These are phyloP conservation scores for Linepithema humile DNA, from an alignment of 1,140 invertebrate genomes.

Conservation along the genomic window DNA sequence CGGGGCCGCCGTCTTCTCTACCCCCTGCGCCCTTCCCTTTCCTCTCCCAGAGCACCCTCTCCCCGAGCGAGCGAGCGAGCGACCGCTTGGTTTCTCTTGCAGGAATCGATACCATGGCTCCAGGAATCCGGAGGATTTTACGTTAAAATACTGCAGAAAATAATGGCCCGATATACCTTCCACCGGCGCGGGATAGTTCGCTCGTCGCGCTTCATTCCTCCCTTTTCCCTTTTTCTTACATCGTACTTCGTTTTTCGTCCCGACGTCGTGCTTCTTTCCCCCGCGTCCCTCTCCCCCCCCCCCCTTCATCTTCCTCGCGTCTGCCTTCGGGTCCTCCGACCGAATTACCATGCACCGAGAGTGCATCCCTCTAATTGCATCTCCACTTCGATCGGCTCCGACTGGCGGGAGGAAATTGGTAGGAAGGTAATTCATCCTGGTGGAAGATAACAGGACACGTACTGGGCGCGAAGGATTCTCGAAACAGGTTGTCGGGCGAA, in stretches of 20 bases:
- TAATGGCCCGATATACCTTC: conserved; percentile 74
- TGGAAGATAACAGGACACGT: conserved; percentile 51
- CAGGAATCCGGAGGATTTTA: conserved; percentile 79
- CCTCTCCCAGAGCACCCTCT: conserved; percentile 7
- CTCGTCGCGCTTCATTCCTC: conserved; percentile 32
- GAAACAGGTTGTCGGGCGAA: conserved; percentile 34
- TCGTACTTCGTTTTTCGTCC: conserved; percentile 19
- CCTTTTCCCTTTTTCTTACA: conserved; percentile 1
- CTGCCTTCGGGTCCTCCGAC: conserved; percentile 45
- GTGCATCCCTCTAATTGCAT: conserved; percentile 74
- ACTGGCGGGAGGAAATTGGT: conserved; percentile 64
- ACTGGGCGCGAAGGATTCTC: conserved; percentile 28
- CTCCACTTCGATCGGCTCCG: conserved; percentile 50
- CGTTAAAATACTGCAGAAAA: conserved; percentile 81
- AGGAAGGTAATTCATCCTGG: conserved; percentile 66
- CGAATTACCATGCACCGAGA: conserved; percentile 73
- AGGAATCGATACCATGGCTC: conserved; percentile 82
- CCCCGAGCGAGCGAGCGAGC: conserved; percentile 76
- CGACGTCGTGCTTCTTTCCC: conserved; percentile 6
- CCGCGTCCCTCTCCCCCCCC: not conserved
- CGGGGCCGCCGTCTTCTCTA: conserved; percentile 66
- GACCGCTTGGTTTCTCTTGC: conserved; percentile 62
- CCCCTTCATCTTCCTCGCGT: not conserved
- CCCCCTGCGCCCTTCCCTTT: not conserved
- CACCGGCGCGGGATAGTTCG: conserved; percentile 53